Evolutionary conservation across 2,113 vertebrate species (phyloP).

Genomic region (Labrus mixtus): DNA sequence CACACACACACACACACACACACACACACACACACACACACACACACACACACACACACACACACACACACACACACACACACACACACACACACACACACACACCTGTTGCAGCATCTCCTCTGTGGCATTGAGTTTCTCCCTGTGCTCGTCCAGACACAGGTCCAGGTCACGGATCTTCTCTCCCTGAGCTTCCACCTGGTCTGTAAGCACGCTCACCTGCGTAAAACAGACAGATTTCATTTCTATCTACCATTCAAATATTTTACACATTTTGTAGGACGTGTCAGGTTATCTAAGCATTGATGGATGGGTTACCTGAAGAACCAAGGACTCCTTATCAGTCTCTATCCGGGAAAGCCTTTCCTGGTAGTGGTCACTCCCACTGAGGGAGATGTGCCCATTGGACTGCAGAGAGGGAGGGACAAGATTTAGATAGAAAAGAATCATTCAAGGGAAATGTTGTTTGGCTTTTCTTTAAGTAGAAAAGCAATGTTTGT

Average conservation of each 20-base stretch:
- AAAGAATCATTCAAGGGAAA: not conserved
- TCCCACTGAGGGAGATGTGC: slow-evolving; percentile 88
- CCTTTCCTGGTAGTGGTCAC: slow-evolving; percentile 95
- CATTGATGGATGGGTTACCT: slow-evolving; percentile 80
- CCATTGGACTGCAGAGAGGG: slow-evolving; percentile 90
- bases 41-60: too few relatives aligned
- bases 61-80: too few relatives aligned
- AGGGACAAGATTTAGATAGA: slow-evolving; percentile 26
- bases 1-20: too few relatives aligned
- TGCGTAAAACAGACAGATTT: slow-evolving; percentile 58
- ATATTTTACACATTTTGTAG: not conserved
- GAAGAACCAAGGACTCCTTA: slow-evolving; percentile 97
- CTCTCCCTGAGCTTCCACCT: slow-evolving; percentile 98
- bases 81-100: not conserved
- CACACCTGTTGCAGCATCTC: slow-evolving; percentile 97
- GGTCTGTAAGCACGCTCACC: slow-evolving; percentile 98
- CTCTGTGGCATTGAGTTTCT: slow-evolving; percentile 95
- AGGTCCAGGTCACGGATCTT: slow-evolving; percentile 97
- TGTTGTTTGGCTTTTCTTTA: not conserved
- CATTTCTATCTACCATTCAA: not conserved
- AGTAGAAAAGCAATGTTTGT: not conserved
- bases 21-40: too few relatives aligned
- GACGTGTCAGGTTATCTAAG: not conserved
- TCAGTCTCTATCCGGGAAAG: slow-evolving; percentile 94
- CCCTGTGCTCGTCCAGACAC: slow-evolving; percentile 95